Base-by-base conservation (phyloP, 1,140 invertebrate genomes). In the Papilio polytes region DNA sequence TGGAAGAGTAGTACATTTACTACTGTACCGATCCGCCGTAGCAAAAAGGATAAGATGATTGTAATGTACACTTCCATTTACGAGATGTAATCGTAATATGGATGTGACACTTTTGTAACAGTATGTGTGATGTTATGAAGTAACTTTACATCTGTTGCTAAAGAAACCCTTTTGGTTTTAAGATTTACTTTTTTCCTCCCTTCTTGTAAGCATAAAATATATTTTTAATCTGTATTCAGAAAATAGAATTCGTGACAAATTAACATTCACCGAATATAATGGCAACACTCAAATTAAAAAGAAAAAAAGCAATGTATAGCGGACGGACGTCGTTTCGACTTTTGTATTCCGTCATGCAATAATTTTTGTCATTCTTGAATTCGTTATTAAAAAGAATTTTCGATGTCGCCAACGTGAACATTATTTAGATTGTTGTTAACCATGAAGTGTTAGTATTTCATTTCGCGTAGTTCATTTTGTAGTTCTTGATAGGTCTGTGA, bases 331-430 rank as follows among this genome's bases (percentile, higher is more conserved):
- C 92, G 94, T 91, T 93, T 93, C 89, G 92, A 94, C 91, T 95
- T 94, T 94, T 95, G 90, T 94, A 92, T 93, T 92, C 94, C 94
- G 92, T 95, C 94, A 95, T 95, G 92, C 92, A 94, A 92, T 95
- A 95, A 94, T 93, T 94, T 94, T 94, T 94, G 89, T 95, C 91
- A 94, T 94, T 91, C 91, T 93, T 95, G 94, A 95, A 90, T 93
- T 92, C 89, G 85, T 93, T 87, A 90, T 88, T 91, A 89, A 91
- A 92, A 93, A 87, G 90, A 89, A 84, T 94, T 89, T 92, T 92
- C 94, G 91, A 90, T 94, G 89, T 92, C 89, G 87, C 87, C 85
- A 89, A 90, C 84, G 88, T 90, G 88, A 93, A 91, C 86, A 80
- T 86, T 90, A 90, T 88, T 90, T 94, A 90, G 88, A 92, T 89